These are phyloP conservation scores for Bombus sibiricus DNA, from an alignment of 1,140 invertebrate genomes.

Conservation along the genomic window DNA sequence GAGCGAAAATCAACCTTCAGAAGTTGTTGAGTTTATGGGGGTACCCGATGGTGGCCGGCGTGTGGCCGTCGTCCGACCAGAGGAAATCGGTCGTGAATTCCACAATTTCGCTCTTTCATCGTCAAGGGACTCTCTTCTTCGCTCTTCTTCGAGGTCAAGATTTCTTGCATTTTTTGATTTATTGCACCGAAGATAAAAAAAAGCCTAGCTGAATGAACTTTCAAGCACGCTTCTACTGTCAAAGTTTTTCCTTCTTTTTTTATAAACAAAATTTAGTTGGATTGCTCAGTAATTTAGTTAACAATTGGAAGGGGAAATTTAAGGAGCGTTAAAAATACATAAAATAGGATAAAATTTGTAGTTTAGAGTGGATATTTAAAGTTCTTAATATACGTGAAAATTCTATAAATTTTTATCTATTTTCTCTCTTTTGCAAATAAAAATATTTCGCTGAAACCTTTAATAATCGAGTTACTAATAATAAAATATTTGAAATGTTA, in stretches of 20 bases:
- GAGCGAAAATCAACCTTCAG: conserved; percentile 66
- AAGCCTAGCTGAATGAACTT: not conserved
- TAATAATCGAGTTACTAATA: too few relatives aligned
- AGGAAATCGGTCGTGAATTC: conserved; percentile 65
- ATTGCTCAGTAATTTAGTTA: not conserved
- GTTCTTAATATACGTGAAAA: too few relatives aligned
- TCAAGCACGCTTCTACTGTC: not conserved
- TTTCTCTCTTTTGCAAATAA: not conserved
- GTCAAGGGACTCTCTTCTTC: not conserved
- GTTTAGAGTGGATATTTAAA: too few relatives aligned
- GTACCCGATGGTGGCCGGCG: conserved; percentile 70
- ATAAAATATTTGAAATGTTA: too few relatives aligned
- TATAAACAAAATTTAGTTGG: not conserved
- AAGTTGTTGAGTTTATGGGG: conserved; percentile 73
- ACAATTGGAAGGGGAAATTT: not conserved
- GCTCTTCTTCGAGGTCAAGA: not conserved
- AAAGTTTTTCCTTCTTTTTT: not conserved
- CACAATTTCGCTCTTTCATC: conserved; percentile 32
- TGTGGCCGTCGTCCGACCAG: conserved; percentile 70
- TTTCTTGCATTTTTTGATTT: conserved; percentile 33
- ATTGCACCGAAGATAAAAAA: not conserved
- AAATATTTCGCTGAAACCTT: not conserved
- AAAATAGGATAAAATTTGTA: too few relatives aligned
- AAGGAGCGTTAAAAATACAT: not conserved
- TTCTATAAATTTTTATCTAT: not conserved